Evolutionary conservation across 2,888 invertebrate genomes (phyloP), one percentile per base, ranked within the genome.

Genomic region (Drosophila dives): DNA sequence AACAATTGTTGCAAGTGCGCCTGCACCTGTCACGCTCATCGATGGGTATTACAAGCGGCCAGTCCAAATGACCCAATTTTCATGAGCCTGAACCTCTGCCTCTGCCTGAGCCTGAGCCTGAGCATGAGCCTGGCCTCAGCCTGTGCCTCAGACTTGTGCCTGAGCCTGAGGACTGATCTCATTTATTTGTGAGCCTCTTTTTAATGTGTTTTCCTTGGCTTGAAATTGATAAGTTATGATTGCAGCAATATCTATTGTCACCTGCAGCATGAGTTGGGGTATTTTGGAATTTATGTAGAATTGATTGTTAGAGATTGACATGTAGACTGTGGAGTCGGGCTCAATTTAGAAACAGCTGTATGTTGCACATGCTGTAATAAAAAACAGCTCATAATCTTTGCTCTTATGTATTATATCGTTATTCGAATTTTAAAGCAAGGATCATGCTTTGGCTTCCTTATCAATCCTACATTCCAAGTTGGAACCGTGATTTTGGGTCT

Each of bases 21-120:
- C 86, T 77, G 89, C 86, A 86, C 86, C 86, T 86, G 89, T 86
- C 86, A 84, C 63, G 78, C 75, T 83, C 84, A 87, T 85, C 83
- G 83, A 86, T 80, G 86, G 83, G 84, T 80, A 84, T 84, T 86
- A 84, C 87, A 84, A 77, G 73, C 68, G 17, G 15, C 51, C 72
- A 45, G 58, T 54, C 32, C 75, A 77, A 81, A 77, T 82, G 81
- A 82, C 81, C 81, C 82, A 82, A 82, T 82, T 82, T 82, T 71
- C 49, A 72, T 67, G 54, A 66, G 50, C 26, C 63, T 20, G 45
- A 29, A 15, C 54, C 54, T 58, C 26, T 36, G 54, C 20, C 48
- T 20, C n/a, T 40, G 34, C 23, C 61, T 11, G 38, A 45, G 12
- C 36, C 54, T 58, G 58, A 45, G 38, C 33, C 64, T 11, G 38